These are phyloP conservation scores for Drosophila niveifrons DNA, from an alignment of 2,888 invertebrate genomes.

Conservation along the genomic window DNA sequence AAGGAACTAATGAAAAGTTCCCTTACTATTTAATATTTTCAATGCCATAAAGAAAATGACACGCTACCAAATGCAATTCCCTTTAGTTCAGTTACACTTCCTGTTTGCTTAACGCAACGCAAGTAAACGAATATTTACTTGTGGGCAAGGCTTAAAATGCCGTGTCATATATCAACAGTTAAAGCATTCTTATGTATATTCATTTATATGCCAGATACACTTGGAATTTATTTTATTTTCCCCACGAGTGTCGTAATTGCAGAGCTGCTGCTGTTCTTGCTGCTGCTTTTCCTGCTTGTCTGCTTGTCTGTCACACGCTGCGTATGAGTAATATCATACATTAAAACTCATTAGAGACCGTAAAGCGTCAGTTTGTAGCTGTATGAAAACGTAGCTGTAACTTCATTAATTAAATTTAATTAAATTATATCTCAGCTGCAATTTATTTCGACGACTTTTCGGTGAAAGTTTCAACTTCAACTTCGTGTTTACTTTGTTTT, in stretches of 20 bases:
- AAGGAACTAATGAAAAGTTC: too few relatives aligned
- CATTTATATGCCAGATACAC: slow-evolving; percentile 29
- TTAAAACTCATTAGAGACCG: slow-evolving; percentile 28
- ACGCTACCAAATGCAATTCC: too few relatives aligned
- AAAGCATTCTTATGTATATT: slow-evolving; percentile 9
- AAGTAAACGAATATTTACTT: slow-evolving; percentile 4
- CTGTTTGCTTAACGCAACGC: background rate
- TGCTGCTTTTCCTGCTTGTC: too few relatives aligned
- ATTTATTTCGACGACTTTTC: background rate
- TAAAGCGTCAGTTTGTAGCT: slow-evolving; percentile 23
- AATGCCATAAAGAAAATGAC: too few relatives aligned
- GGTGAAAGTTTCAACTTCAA: background rate
- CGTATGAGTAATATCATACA: slow-evolving; percentile 40
- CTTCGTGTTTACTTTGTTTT: background rate
- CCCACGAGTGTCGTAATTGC: slow-evolving; percentile 36
- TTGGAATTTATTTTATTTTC: slow-evolving; percentile 38
- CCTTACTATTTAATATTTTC: too few relatives aligned
- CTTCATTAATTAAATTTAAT: slow-evolving; percentile 25
- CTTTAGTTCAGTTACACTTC: background rate
- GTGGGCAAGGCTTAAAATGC: slow-evolving; percentile 14
- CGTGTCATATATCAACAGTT: slow-evolving; percentile 23
- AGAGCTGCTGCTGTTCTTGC: background rate
- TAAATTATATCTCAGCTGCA: slow-evolving; percentile 7
- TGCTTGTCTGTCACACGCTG: slow-evolving; percentile 29
- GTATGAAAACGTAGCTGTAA: background rate